These are phyloP conservation scores for Plodia interpunctella DNA, from an alignment of 1,140 invertebrate species.

Conservation along the genomic window DNA sequence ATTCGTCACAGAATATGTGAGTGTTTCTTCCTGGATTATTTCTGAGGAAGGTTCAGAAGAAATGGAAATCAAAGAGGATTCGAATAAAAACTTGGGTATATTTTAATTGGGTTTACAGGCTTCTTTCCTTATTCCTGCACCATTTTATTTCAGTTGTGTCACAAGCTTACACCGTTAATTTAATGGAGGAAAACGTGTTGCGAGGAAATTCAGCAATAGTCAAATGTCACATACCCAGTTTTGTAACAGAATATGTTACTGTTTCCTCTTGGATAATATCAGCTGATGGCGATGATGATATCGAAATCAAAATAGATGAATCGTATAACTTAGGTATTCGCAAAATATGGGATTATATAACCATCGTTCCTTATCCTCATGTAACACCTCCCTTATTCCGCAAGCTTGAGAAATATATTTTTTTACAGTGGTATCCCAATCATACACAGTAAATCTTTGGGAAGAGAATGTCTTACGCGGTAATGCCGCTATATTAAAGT, in stretches of 20 bases:
- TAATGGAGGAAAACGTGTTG: slow-evolving; percentile 93
- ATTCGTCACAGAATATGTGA: slow-evolving; percentile 93
- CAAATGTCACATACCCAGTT: slow-evolving; percentile 95
- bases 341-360: slow-evolving; percentile 13
- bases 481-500: slow-evolving; percentile 90
- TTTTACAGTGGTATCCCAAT: slow-evolving; percentile 87
- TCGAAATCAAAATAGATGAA: slow-evolving; percentile 66
- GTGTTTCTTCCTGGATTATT: slow-evolving; percentile 90
- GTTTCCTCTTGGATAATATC: slow-evolving; percentile 87
- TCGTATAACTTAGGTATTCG: slow-evolving; percentile 51
- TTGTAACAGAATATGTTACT: slow-evolving; percentile 92
- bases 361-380: slow-evolving; percentile 38
- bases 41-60: slow-evolving; percentile 80
- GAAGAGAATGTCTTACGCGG: slow-evolving; percentile 92
- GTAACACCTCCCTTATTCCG: neutral
- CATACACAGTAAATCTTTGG: slow-evolving; percentile 90
- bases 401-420: neutral
- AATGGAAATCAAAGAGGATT: slow-evolving; percentile 59
- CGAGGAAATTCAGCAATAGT: slow-evolving; percentile 92
- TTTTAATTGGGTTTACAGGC: slow-evolving; percentile 14
- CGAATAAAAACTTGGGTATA: slow-evolving; percentile 60
- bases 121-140: slow-evolving; percentile 20
- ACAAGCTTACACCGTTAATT: slow-evolving; percentile 91
- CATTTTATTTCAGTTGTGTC: slow-evolving; percentile 86
- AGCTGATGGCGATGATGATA: slow-evolving; percentile 75